phyloP scores from a whole-genome alignment of 2,797 vertebrate genomes.

The Galaxias olidus region DNA sequence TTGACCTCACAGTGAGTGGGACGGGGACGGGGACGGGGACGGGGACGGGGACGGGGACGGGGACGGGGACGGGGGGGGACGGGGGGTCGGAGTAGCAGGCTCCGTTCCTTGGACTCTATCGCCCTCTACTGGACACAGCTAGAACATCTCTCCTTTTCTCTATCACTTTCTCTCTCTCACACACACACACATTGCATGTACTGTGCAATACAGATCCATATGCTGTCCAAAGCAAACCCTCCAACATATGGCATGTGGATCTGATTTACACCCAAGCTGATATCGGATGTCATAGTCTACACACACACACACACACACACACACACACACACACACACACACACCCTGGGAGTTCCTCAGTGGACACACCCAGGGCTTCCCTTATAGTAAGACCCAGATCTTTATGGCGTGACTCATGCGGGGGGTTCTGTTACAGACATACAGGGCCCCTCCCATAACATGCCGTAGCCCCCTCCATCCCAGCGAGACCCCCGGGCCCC shows the following conservation, averaged over 20 bases:
- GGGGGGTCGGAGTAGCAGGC: slow-evolving; percentile 6
- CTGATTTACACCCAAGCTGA: slow-evolving; percentile 37
- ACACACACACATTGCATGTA: neutral
- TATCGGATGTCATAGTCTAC: neutral
- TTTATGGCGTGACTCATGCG: slow-evolving; percentile 53
- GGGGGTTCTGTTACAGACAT: slow-evolving; percentile 40
- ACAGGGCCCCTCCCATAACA: slow-evolving; percentile 22
- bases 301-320: slow-evolving; percentile 26
- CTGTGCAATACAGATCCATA: too few species aligned
- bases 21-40: neutral
- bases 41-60: slow-evolving; percentile 2
- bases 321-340: slow-evolving; percentile 16
- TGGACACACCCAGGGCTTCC: slow-evolving; percentile 49
- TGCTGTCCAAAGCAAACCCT: slow-evolving; percentile 19
- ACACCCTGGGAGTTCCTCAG: slow-evolving; percentile 24
- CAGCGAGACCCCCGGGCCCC: neutral
- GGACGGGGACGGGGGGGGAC: neutral
- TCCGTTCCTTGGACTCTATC: slow-evolving; percentile 33
- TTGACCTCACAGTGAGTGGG: neutral
- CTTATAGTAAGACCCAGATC: slow-evolving; percentile 43
- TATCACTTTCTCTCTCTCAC: neutral
- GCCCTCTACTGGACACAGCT: slow-evolving; percentile 61
- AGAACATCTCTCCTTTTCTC: neutral
- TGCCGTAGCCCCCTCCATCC: neutral
- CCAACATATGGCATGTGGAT: slow-evolving; percentile 45